Base-by-base conservation (phyloP, 2,888 invertebrate genomes). In the Halictus quadricinctus region DNA sequence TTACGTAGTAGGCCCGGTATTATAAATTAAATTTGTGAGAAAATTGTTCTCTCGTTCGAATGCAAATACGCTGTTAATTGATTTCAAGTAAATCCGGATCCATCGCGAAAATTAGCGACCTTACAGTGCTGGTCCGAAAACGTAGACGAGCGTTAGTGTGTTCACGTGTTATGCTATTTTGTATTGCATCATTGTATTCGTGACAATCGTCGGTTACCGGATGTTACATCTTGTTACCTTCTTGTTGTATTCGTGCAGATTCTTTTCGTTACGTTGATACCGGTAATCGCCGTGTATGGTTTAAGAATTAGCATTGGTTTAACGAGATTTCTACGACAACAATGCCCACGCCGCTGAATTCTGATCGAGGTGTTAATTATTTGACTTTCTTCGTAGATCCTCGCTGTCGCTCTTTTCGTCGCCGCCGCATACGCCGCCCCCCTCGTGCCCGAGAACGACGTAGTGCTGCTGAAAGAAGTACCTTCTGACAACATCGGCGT, bases 401-500 rank as follows among this genome's bases (percentile, higher is more conserved):
- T 92, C 6, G 91, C 85, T 72, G 79, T 93, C 79, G 91, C 90
- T 79, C 90, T 91, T 80, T 77, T 92, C 48, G 86, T 92, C 79
- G 93, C 90, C 60, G 89, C 90, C 21, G 91, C 89, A 25, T 77
- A 90, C 13, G 92, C 93, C 12, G 91, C 89, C 1, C 91, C 93
- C 1, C 79, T 72, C 1, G 83, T 69, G 1, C 72, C 21, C 0
- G 29, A 79, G 0, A 29, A 86, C 12, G 46, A 84, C 25, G 88
- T 90, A 0, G 81, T 88, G 0, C 6, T 93, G 15, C 88, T 93
- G 0, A 91, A 91, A 41, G 91, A 93, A 48, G 88, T 88, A 0
- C 91, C 88, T 5, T 87, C 84, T 3, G 88, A 93, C 85, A 94
- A 93, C 87, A 92, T 92, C 48, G 93, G 94, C 2, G 13, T 93